Percentiles rank a stretch among this genome's conserved stretches.
Evolutionary conservation across 1,140 invertebrate genomes (phyloP).

Genomic region (Artemia franciscana): DNA sequence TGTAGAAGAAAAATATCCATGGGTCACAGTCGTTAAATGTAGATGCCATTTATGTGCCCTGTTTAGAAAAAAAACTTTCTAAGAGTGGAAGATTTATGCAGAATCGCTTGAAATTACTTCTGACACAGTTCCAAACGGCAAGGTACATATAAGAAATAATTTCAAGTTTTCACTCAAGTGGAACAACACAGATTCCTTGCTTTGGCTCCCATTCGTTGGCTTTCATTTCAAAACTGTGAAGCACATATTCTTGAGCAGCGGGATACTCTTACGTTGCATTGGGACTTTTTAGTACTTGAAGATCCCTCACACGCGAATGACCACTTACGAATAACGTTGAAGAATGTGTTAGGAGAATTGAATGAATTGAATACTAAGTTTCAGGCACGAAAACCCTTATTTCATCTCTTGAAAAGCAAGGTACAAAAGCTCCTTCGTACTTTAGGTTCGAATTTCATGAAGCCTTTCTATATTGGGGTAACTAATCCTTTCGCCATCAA

Average conservation of each 20-base stretch:
- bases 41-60: background rate
- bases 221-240: background rate
- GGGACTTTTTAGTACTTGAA: background rate
- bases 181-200: too few relatives aligned
- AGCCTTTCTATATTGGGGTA: too few relatives aligned
- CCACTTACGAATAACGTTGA: too few relatives aligned
- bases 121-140: background rate
- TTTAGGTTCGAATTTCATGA: background rate
- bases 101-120: background rate
- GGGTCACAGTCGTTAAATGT: background rate
- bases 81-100: background rate
- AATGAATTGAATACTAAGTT: background rate
- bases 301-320: too few relatives aligned
- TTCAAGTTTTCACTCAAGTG: background rate
- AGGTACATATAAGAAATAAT: background rate
- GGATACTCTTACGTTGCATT: background rate
- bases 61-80: background rate
- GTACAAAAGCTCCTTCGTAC: background rate
- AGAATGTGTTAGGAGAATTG: too few relatives aligned
- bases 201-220: background rate
- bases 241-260: background rate
- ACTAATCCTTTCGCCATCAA: too few relatives aligned
- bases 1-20: background rate
- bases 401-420: background rate
- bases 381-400: background rate